A percentile compares a stretch with the other conserved stretches of the same genome.
These are phyloP conservation scores for Drosophila neonasuta DNA, from an alignment of 2,888 invertebrate species.

Conservation along the genomic window DNA sequence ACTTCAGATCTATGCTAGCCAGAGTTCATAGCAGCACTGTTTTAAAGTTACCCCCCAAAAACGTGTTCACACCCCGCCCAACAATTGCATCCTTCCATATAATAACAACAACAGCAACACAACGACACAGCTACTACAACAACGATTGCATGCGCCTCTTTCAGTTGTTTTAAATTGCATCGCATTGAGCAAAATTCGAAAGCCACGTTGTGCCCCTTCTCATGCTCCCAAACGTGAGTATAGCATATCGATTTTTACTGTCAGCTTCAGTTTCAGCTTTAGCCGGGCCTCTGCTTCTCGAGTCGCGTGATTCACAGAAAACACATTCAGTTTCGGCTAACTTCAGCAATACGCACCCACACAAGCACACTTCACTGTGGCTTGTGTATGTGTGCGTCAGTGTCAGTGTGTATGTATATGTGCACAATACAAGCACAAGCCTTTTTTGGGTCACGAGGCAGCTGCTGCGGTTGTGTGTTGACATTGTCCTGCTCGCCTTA, in stretches of 20 bases:
- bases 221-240: conserved; percentile 67
- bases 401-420: background rate
- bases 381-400: background rate
- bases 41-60: conserved; percentile 42
- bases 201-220: conserved; percentile 30
- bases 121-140: conserved; percentile 16
- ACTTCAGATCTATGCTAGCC: conserved; percentile 36
- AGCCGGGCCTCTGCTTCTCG: conserved; percentile 36
- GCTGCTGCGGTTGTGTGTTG: conserved; percentile 60
- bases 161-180: conserved; percentile 39
- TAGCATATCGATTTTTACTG: conserved; percentile 67
- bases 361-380: conserved; percentile 15
- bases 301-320: conserved; percentile 74
- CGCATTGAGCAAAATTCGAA: conserved; percentile 20
- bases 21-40: conserved; percentile 64
- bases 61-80: conserved; percentile 51
- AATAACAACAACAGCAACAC: conserved; percentile 24
- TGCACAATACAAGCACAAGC: conserved; percentile 40
- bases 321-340: conserved; percentile 51
- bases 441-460: conserved; percentile 74
- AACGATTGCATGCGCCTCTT: conserved; percentile 31
- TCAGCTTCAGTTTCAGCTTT: conserved; percentile 2
- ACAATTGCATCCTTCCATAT: conserved; percentile 6
- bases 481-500: conserved; percentile 76
- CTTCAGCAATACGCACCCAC: conserved; percentile 17